Evolutionary conservation across 2,797 vertebrate species (phyloP).

Genomic region (Sebastiscus albofasciatus): DNA sequence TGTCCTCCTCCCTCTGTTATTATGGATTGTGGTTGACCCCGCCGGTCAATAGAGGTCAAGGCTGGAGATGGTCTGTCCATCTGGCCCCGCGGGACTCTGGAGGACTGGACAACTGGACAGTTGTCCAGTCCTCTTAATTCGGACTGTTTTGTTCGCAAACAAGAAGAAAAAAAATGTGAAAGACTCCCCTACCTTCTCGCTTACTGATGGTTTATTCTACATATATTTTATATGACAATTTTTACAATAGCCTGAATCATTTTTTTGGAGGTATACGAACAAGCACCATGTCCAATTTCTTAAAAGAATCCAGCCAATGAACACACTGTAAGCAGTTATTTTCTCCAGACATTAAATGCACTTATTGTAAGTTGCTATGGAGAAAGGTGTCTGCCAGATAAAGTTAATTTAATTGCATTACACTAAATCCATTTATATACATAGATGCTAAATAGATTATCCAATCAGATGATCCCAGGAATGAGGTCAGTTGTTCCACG

Average conservation of each 20-base stretch:
- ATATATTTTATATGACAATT: background rate
- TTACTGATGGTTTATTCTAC: background rate
- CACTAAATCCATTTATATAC: background rate
- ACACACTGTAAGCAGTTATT: background rate
- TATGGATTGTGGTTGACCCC: constrained; percentile 56
- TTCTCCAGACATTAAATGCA: background rate
- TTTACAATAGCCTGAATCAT: rapidly evolving
- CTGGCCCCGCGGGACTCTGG: constrained; percentile 19
- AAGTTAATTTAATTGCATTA: background rate
- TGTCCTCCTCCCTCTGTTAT: background rate
- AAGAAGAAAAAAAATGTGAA: background rate
- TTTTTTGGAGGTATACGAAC: background rate
- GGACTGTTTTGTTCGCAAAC: background rate
- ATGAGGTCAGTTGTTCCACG: background rate
- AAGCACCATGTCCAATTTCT: background rate
- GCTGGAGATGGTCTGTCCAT: constrained; percentile 48
- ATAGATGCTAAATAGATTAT: background rate
- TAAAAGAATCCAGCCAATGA: background rate
- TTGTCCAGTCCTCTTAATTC: background rate
- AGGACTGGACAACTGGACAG: constrained; percentile 50
- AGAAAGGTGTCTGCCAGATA: background rate
- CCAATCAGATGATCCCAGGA: background rate
- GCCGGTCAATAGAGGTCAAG: constrained; percentile 63
- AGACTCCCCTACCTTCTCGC: rapidly evolving
- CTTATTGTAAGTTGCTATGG: background rate